Conservation (phyloP, 2,113 vertebrate genomes). For the Tachysurus vachellii region DNA sequence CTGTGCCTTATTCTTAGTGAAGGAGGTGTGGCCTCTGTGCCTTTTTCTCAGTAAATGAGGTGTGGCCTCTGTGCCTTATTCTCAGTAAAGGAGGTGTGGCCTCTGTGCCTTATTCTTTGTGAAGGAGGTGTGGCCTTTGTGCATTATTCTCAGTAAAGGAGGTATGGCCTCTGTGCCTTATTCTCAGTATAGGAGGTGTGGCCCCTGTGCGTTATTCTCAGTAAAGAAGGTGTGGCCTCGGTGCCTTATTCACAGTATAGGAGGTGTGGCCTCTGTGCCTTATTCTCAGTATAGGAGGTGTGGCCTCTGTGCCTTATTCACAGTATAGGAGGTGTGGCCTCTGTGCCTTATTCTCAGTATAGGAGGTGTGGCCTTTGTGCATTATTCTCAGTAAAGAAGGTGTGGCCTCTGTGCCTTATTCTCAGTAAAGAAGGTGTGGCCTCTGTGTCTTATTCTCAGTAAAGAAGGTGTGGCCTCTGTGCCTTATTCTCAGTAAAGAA, state of each 20-base stretch:
- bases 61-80: background rate
- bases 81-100: background rate
- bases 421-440: background rate
- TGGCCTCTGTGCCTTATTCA: background rate
- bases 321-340: background rate
- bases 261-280: background rate
- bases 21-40: background rate
- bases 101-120: background rate
- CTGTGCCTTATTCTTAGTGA: background rate
- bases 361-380: background rate
- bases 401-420: background rate
- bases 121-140: background rate
- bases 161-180: background rate
- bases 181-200: background rate
- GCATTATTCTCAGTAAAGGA: background rate
- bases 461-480: background rate
- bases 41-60: background rate
- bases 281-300: background rate
- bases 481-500: background rate
- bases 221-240: background rate
- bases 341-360: background rate
- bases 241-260: background rate
- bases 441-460: background rate
- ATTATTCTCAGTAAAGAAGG: background rate
- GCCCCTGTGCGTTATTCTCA: background rate